phyloP scores from a whole-genome alignment of 2,888 invertebrate species.

The Brachyptera risi region DNA sequence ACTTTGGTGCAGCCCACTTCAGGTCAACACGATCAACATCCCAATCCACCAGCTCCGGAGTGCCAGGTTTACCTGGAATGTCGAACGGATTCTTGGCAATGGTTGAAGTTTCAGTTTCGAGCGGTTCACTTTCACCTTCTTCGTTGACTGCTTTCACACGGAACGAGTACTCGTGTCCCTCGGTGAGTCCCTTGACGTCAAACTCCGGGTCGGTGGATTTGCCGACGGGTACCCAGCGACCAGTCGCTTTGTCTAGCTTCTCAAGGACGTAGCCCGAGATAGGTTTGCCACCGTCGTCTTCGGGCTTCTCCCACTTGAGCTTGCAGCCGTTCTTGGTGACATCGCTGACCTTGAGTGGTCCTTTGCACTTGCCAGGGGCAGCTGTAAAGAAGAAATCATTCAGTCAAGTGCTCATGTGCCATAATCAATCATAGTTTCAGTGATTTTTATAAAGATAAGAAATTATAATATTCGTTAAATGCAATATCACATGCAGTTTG shows the following conservation, averaged over 20 bases:
- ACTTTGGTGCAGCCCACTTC: constrained; percentile 76
- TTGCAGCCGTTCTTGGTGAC: constrained; percentile 88
- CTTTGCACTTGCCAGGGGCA: constrained; percentile 81
- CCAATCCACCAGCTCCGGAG: constrained; percentile 84
- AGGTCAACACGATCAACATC: constrained; percentile 84
- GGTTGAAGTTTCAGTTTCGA: constrained; percentile 84
- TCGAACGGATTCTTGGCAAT: constrained; percentile 96
- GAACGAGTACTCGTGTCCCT: constrained; percentile 91
- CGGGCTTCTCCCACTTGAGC: constrained; percentile 89
- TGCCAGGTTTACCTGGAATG: constrained; percentile 80
- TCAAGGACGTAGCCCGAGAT: constrained; percentile 90
- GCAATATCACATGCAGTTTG: too few relatives aligned
- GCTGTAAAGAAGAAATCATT: constrained; percentile 44
- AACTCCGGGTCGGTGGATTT: constrained; percentile 81
- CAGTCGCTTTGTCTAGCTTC: constrained; percentile 87
- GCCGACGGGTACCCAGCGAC: constrained; percentile 91
- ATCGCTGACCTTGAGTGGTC: constrained; percentile 83
- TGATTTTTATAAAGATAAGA: too few relatives aligned
- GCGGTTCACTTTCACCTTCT: constrained; percentile 91
- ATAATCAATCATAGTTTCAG: too few relatives aligned
- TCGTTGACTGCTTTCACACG: constrained; percentile 91
- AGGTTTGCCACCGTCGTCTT: constrained; percentile 92
- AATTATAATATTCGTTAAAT: too few relatives aligned
- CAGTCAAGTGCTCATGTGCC: too few relatives aligned
- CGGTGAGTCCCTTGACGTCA: constrained; percentile 84